Evolutionary conservation across 2,797 vertebrate species (phyloP), one percentile per base, ranked within the genome.

Genomic region (Synanceia verrucosa): DNA sequence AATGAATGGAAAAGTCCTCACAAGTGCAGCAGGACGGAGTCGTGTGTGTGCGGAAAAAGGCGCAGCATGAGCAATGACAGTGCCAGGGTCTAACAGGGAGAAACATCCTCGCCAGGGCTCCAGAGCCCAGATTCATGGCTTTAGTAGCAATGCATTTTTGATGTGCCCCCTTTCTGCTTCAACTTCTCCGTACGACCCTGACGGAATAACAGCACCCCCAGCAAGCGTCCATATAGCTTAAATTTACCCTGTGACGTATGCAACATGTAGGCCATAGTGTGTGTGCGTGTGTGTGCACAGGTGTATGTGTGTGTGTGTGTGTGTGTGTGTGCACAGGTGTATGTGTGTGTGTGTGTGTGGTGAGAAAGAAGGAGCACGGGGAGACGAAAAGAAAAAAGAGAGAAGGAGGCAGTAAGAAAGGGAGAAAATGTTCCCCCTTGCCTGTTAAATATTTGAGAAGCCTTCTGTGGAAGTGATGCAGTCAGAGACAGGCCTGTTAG

Each of bases 381-480:
- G 26, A 64, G 58, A 82, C 8, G 3, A 39, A 73, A 65, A 70
- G 60, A 74, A 74, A 81, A 56, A 37, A 72, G 61, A 76, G 29
- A 61, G 41, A 43, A 24, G 2, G 75, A 81, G 81, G 75, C 52
- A 59, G 72, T 34, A 33, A 87, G 82, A 88, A 85, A 89, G 79
- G 74, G 85, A 90, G 87, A 90, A 88, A 88, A 88, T 90, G 88
- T 90, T 88, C 84, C 86, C 86, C 82, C 86, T 83, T 65, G 88
- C 84, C 92, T 93, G 85, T 87, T 93, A 91, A 93, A 93, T 92
- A 92, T 93, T 93, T 92, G 86, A 93, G 88, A 63, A 89, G 89
- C 83, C 89, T 87, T 86, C 89, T 89, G 88, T 88, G 76, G 78
- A 90, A 80, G 87, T 80, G 87, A 91, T 90, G 88, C 82, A 91